Evolutionary conservation across 2,113 vertebrate species (phyloP).

Genomic region (Sigmodon hispidus): DNA sequence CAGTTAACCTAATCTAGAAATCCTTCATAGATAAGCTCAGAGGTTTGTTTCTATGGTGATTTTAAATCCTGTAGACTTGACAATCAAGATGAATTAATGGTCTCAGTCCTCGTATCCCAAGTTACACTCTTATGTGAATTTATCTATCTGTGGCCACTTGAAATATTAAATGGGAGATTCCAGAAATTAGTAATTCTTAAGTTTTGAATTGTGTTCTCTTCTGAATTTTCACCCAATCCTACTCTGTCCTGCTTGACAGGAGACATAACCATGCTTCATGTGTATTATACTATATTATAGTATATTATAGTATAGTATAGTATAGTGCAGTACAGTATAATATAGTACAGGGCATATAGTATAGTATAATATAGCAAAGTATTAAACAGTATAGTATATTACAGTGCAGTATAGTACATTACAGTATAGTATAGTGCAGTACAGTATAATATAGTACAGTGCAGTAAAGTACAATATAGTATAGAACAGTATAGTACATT

Average conservation of each 20-base stretch:
- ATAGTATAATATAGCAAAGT: background rate
- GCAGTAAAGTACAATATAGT: background rate
- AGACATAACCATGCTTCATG: too few species aligned
- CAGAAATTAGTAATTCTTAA: background rate
- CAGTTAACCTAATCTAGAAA: background rate
- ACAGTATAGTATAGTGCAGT: background rate
- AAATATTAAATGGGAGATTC: background rate
- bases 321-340: background rate
- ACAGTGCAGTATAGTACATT: background rate
- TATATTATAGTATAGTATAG: background rate
- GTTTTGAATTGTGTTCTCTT: background rate
- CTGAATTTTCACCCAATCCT: background rate
- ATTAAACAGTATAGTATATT: background rate
- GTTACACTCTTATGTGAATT: background rate
- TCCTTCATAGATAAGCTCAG: background rate
- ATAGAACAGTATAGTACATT: background rate
- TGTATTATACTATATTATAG: background rate
- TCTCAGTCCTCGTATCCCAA: background rate
- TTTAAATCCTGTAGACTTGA: background rate
- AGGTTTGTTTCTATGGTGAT: background rate
- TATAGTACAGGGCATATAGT: background rate
- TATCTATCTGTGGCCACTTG: background rate
- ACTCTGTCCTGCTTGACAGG: background rate
- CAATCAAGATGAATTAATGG: background rate
- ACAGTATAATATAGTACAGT: background rate